Percentiles rank a stretch among this genome's conserved stretches.
These are phyloP conservation scores for Anadara kagoshimensis DNA, from an alignment of 1,140 invertebrate genomes.

Conservation along the genomic window DNA sequence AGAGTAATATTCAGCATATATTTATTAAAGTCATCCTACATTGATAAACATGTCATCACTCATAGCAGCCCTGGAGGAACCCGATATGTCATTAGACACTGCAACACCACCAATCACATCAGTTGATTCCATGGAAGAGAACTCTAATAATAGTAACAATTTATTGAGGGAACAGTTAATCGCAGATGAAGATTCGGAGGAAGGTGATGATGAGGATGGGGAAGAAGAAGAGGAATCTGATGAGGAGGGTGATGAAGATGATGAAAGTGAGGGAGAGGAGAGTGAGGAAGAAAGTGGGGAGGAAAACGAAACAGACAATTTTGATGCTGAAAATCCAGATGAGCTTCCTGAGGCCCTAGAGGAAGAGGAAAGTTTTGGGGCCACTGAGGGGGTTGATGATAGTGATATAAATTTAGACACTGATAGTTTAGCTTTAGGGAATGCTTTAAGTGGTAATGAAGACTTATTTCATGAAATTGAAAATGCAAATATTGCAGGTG, in stretches of 20 bases:
- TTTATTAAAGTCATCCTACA: too few relatives aligned
- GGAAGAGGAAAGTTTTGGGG: not conserved
- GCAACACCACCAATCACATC: too few relatives aligned
- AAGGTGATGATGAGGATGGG: not conserved
- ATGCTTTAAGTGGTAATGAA: constrained; percentile 38
- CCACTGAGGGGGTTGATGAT: not conserved
- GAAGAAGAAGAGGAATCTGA: not conserved
- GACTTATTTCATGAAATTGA: constrained; percentile 29
- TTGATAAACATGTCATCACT: too few relatives aligned
- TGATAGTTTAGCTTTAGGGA: constrained; percentile 32
- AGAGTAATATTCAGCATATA: too few relatives aligned
- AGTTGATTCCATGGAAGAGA: too few relatives aligned
- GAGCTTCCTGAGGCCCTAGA: not conserved
- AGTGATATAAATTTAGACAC: not conserved
- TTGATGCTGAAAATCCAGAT: not conserved
- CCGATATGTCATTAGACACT: too few relatives aligned
- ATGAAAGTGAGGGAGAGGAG: not conserved
- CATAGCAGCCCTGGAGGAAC: too few relatives aligned
- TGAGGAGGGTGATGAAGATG: constrained; percentile 4
- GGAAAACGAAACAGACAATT: not conserved
- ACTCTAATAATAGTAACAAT: too few relatives aligned
- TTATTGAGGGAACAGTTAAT: too few relatives aligned
- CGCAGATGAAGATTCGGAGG: not conserved
- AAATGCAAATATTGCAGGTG: constrained; percentile 42
- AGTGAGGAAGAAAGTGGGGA: constrained; percentile 8